These are phyloP conservation scores for Pseudomyrmex concolor DNA, from an alignment of 1,140 invertebrate genomes.

Conservation along the genomic window DNA sequence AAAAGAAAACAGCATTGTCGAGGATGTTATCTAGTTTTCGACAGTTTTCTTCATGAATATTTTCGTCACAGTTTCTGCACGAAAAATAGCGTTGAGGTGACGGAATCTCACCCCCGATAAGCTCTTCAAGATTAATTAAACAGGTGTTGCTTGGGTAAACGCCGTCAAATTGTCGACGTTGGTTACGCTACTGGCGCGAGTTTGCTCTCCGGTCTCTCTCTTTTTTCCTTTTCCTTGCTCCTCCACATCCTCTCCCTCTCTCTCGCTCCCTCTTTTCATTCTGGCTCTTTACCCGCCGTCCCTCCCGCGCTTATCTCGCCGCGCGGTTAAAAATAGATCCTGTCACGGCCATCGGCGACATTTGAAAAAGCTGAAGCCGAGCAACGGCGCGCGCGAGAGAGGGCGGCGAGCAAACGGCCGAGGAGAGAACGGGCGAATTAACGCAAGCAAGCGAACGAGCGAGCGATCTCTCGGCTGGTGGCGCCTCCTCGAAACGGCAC, in stretches of 20 bases:
- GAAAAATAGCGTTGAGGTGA: too few species aligned
- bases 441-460: conserved; percentile 43
- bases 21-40: too few species aligned
- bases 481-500: conserved; percentile 71
- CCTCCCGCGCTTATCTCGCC: conserved; percentile 80
- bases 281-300: conserved; percentile 54
- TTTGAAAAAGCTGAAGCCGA: conserved; percentile 83
- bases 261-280: conserved; percentile 34
- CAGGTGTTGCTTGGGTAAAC: conserved; percentile 54
- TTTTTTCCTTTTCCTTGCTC: conserved; percentile 20
- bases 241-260: conserved; percentile 19
- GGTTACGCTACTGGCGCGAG: conserved; percentile 68
- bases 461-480: conserved; percentile 61
- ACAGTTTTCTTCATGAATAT: too few species aligned
- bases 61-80: too few species aligned
- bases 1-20: too few species aligned
- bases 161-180: conserved; percentile 42
- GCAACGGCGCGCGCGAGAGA: conserved; percentile 55
- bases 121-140: conserved; percentile 56
- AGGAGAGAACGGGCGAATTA: conserved; percentile 66
- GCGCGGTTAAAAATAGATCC: conserved; percentile 83
- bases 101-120: too few species aligned
- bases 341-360: conserved; percentile 84
- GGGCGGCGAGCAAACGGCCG: conserved; percentile 57
- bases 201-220: conserved; percentile 24